Evolutionary conservation across 2,113 vertebrate genomes (phyloP).

Genomic region (Microcebus lehilahytsara): DNA sequence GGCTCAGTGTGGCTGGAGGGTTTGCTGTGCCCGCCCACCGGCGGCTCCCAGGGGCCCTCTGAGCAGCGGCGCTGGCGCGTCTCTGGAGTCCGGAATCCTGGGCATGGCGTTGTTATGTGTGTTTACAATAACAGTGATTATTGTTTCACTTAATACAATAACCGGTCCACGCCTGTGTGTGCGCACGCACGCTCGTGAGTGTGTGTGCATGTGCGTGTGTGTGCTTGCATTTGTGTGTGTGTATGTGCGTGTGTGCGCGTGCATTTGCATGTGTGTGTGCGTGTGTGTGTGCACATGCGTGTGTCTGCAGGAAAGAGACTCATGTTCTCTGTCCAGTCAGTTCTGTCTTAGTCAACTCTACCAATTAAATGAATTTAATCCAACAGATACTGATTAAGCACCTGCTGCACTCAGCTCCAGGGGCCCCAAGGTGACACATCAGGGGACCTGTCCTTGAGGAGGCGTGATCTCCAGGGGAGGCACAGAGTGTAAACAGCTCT

Average conservation of each 20-base stretch:
- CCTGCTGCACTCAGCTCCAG: background rate
- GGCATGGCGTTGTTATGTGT: rapidly evolving
- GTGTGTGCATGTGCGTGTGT: too few species aligned
- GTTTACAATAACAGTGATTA: rapidly evolving
- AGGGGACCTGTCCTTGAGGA: background rate
- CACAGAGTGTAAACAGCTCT: background rate
- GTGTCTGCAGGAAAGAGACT: too few species aligned
- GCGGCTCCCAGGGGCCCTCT: background rate
- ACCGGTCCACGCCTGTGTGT: too few species aligned
- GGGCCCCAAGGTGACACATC: background rate
- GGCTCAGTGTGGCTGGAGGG: too few species aligned
- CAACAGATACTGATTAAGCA: background rate
- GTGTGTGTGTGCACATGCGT: too few species aligned
- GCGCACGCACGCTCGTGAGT: too few species aligned
- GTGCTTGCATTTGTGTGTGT: rapidly evolving
- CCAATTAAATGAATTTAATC: background rate
- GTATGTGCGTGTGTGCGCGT: too few species aligned
- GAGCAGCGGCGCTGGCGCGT: background rate
- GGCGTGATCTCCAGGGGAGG: background rate
- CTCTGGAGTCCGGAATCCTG: background rate
- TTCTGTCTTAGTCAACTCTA: background rate
- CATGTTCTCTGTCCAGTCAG: rapidly evolving
- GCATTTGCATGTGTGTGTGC: too few species aligned
- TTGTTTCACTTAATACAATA: background rate
- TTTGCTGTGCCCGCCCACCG: too few species aligned